Evolutionary conservation across 2,113 vertebrate genomes (phyloP).

Genomic region (Percopsis transmontana): DNA sequence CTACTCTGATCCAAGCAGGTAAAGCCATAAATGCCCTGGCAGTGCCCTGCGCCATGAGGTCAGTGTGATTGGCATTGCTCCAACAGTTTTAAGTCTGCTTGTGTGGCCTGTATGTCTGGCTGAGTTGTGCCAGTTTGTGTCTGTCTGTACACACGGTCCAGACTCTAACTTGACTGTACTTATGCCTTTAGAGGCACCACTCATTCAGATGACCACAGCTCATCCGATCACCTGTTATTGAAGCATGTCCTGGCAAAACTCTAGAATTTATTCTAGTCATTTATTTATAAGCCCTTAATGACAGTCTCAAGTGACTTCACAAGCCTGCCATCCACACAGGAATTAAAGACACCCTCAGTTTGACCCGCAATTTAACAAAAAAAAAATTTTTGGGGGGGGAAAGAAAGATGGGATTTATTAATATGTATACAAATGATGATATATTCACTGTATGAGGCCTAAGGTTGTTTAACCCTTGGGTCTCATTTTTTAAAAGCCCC

Average conservation of each 20-base stretch:
- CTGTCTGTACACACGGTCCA: constrained; percentile 25
- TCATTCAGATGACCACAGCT: not conserved
- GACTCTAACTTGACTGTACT: constrained; percentile 1
- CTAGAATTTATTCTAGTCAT: not conserved
- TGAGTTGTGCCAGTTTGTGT: constrained; percentile 25
- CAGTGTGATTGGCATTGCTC: constrained; percentile 7
- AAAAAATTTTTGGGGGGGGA: too few species aligned
- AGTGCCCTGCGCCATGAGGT: not conserved
- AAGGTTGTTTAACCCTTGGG: too few species aligned
- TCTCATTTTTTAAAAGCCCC: too few species aligned
- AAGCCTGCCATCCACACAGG: too few species aligned
- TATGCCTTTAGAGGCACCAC: constrained; percentile 19
- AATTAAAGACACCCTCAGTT: too few species aligned
- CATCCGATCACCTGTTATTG: constrained; percentile 10
- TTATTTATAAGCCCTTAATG: not conserved
- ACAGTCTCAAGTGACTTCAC: not conserved
- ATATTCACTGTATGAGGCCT: too few species aligned
- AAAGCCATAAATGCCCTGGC: constrained; percentile 20
- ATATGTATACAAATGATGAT: too few species aligned
- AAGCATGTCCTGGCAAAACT: constrained; percentile 4
- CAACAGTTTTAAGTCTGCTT: not conserved
- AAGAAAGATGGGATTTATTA: too few species aligned
- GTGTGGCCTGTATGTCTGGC: constrained; percentile 32
- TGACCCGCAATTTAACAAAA: too few species aligned
- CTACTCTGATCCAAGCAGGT: constrained; percentile 92